Percentiles rank a stretch among this genome's conserved stretches.
Conservation (phyloP, 1,140 invertebrate species). For the Drosophila truncata region DNA sequence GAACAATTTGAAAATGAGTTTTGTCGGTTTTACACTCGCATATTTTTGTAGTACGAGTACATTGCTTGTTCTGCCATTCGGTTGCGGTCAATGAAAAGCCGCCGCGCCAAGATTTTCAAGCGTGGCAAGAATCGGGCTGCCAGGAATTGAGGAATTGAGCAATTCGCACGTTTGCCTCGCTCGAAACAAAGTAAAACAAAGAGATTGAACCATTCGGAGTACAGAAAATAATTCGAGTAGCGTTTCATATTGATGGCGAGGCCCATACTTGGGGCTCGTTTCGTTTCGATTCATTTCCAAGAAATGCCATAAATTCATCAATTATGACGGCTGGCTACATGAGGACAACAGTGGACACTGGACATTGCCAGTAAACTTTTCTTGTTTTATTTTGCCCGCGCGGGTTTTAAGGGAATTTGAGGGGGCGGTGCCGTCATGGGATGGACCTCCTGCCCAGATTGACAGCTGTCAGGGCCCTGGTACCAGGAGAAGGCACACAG, state of each 20-base stretch:
- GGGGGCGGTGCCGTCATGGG: conserved; percentile 16
- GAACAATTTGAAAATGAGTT: conserved; percentile 83
- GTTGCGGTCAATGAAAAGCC: conserved; percentile 80
- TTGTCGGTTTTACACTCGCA: conserved; percentile 74
- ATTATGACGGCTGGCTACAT: conserved; percentile 73
- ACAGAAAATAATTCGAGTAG: conserved; percentile 59
- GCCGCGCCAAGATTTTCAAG: conserved; percentile 50
- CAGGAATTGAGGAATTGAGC: conserved; percentile 71
- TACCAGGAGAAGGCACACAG: neutral
- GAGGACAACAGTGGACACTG: conserved; percentile 52
- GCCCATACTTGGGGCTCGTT: conserved; percentile 35
- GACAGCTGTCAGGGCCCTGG: conserved; percentile 63
- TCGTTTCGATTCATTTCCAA: conserved; percentile 57
- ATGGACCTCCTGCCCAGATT: conserved; percentile 41
- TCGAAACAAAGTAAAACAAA: conserved; percentile 76
- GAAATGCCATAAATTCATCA: conserved; percentile 82
- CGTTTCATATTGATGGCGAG: conserved; percentile 41
- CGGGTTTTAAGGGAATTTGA: neutral
- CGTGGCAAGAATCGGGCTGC: conserved; percentile 45
- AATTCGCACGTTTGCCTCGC: conserved; percentile 76
- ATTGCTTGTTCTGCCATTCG: conserved; percentile 61
- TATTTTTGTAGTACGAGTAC: conserved; percentile 35
- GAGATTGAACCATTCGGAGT: conserved; percentile 63
- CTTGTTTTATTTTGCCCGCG: neutral
- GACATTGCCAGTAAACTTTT: conserved; percentile 18